Base-by-base conservation (phyloP, 2,113 vertebrate species). In the Cololabis saira region DNA sequence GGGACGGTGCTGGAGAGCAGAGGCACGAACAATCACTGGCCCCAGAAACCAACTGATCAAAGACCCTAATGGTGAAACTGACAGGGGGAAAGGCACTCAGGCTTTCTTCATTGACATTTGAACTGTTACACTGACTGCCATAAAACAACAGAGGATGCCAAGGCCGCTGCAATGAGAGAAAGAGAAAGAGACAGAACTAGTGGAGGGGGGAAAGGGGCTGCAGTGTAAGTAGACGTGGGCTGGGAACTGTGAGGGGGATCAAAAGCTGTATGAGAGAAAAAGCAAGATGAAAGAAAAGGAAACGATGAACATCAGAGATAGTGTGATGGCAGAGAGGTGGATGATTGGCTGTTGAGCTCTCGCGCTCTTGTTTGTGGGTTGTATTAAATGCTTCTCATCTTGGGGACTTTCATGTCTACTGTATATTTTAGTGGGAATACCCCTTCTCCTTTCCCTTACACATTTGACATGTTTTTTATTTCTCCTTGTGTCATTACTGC, bases 11-110 rank as follows among this genome's bases (percentile, higher is more conserved):
- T 61, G 13, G 16, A 67, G 66, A 65, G 53, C 7, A n/a, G 9
- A 54, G 54, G 48, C 21, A 47, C 8, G 22, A 73, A 50, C 5
- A 19, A 73, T 54, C 60, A 61, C 51, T 12, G 42, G 67, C 63
- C 67, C 54, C 41, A 56, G 62, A 47, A 73, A 76, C 65, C 65
- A 82, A 79, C 76, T 83, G 82, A 91, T 89, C 76, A 81, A 87
- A 89, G 82, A 47, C 30, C 54, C 30, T n/a, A 49, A 61, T 59
- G 69, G 67, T 30, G 69, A 63, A 83, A 61, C 24, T 22, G 68
- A 79, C 69, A 45, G 62, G 45, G 44, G 27, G 33, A 65, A 67
- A 72, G 76, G 21, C 42, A 3, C 62, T 5, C 4, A 0, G 41
- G 50, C 54, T 72, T 70, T n/a, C 47, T 75, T 67, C 42, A 59